Conservation (phyloP, 2,113 vertebrate genomes). For the Hemibagrus wyckioides region DNA sequence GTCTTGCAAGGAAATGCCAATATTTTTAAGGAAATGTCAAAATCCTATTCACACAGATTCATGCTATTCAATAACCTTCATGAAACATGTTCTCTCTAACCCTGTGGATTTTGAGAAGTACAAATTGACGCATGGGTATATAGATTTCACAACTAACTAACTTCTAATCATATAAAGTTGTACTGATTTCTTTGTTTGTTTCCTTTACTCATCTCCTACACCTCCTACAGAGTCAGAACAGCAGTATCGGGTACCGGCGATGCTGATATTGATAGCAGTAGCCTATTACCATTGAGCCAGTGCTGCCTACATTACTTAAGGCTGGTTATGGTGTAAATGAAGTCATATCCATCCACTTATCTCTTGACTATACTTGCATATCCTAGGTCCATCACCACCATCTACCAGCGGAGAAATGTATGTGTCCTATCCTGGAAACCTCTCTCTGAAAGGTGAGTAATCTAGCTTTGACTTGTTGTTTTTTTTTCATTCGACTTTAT, state of each 20-base stretch:
- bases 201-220: background rate
- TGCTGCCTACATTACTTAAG: background rate
- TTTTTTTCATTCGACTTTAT: background rate
- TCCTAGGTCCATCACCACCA: conserved; percentile 66
- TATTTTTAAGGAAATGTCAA: background rate
- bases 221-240: background rate
- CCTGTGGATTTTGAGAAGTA: background rate
- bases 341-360: background rate
- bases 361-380: background rate
- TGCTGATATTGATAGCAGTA: background rate
- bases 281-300: background rate
- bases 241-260: conserved; percentile 21
- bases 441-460: conserved; percentile 78
- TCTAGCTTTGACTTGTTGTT: background rate
- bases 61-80: background rate
- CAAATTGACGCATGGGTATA: background rate
- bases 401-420: conserved; percentile 50
- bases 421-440: conserved; percentile 85
- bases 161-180: background rate
- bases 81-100: background rate
- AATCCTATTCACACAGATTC: background rate
- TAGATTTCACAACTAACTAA: conserved; percentile 10
- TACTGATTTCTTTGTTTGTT: background rate
- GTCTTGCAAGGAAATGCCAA: background rate
- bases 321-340: background rate